A percentile compares a stretch with the other conserved stretches of the same genome.
These are phyloP conservation scores for Ericerus pela DNA, from an alignment of 1,140 invertebrate genomes.

Conservation along the genomic window DNA sequence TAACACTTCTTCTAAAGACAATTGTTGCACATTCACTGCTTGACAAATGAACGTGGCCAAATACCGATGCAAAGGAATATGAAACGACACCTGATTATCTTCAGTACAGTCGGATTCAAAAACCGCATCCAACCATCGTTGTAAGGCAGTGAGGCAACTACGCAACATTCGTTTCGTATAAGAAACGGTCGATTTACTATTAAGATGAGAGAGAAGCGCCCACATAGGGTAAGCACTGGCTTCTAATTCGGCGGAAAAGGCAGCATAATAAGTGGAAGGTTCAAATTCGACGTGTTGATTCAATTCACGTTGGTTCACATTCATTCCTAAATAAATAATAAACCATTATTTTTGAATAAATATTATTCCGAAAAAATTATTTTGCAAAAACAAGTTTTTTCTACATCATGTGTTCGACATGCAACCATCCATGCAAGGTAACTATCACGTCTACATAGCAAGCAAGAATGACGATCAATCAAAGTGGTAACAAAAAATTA, in stretches of 20 bases:
- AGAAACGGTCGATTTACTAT: slow-evolving; percentile 46
- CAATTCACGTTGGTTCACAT: slow-evolving; percentile 80
- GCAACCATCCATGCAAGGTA: background rate
- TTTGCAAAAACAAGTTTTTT: background rate
- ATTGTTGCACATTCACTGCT: slow-evolving; percentile 65
- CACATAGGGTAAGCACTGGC: slow-evolving; percentile 94
- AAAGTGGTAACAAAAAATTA: background rate
- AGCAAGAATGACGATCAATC: background rate
- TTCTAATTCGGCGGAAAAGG: slow-evolving; percentile 90
- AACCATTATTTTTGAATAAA: no score
- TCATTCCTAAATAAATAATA: slow-evolving; percentile 68
- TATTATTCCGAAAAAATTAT: no score
- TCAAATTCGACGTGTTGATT: slow-evolving; percentile 91
- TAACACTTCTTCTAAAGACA: slow-evolving; percentile 56
- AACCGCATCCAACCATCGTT: slow-evolving; percentile 74
- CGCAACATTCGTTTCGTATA: slow-evolving; percentile 57
- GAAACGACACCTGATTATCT: slow-evolving; percentile 76
- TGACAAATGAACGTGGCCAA: slow-evolving; percentile 83
- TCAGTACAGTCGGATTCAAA: slow-evolving; percentile 49
- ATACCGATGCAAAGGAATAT: slow-evolving; percentile 88
- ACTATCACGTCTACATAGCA: no score
- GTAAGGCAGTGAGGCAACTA: slow-evolving; percentile 56
- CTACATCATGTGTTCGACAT: background rate
- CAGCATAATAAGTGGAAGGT: slow-evolving; percentile 90
- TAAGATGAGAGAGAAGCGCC: slow-evolving; percentile 79